These are phyloP conservation scores for Tetramorium simillimum DNA, from an alignment of 1,140 invertebrate species.

Conservation along the genomic window DNA sequence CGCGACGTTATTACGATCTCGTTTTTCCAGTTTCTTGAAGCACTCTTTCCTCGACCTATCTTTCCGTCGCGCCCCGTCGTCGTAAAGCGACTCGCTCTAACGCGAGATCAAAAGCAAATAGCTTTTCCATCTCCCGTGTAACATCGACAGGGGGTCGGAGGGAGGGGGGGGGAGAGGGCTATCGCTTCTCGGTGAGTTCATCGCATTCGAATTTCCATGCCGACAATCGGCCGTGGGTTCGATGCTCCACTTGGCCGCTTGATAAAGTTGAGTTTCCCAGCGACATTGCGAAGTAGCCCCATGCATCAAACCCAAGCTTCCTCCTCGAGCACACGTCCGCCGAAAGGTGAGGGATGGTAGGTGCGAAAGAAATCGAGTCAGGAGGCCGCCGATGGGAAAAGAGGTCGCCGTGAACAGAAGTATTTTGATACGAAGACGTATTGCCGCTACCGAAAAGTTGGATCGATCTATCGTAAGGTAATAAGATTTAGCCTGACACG, in stretches of 20 bases:
- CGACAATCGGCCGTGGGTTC: conserved; percentile 44
- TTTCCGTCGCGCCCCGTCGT: conserved; percentile 42
- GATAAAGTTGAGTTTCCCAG: conserved; percentile 66
- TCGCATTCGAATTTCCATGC: conserved; percentile 59
- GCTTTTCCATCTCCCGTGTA: conserved; percentile 48
- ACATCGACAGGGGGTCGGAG: not conserved
- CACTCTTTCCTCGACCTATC: conserved; percentile 58
- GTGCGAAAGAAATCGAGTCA: conserved; percentile 45
- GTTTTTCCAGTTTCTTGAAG: conserved; percentile 60
- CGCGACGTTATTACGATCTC: conserved; percentile 55
- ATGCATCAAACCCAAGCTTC: conserved; percentile 71
- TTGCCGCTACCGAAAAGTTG: conserved; percentile 46
- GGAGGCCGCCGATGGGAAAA: conserved; percentile 48
- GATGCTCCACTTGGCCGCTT: conserved; percentile 52
- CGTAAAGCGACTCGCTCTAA: conserved; percentile 55
- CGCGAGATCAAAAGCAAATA: conserved; percentile 61
- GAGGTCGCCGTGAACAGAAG: conserved; percentile 33
- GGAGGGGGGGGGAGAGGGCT: not conserved
- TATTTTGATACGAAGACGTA: conserved; percentile 61
- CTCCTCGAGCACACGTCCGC: conserved; percentile 41
- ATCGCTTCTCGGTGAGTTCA: conserved; percentile 52
- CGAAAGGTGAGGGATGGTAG: conserved; percentile 62
- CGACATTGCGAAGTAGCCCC: conserved; percentile 70
- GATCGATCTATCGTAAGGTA: conserved; percentile 47
- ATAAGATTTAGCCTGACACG: conserved; percentile 36